These are phyloP conservation scores for Drosophila tristis DNA, from an alignment of 1,140 invertebrate genomes.

Conservation along the genomic window DNA sequence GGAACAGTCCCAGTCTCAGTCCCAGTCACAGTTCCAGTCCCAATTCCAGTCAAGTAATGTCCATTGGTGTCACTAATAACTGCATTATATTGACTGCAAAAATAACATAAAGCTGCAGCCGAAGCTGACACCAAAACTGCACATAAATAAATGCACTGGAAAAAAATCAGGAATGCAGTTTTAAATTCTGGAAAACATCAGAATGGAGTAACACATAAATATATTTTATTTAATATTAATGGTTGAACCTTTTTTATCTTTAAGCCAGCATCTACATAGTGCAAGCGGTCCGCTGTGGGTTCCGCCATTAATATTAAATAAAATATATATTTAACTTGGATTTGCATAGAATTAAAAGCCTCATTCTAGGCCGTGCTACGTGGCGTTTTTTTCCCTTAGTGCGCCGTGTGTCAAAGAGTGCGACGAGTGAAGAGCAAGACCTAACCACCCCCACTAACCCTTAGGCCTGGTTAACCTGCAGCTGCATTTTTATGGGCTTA, in stretches of 20 bases:
- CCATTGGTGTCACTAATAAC: slow-evolving; percentile 72
- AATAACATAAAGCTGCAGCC: slow-evolving; percentile 13
- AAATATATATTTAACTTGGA: too few species aligned
- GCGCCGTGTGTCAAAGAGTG: slow-evolving; percentile 7
- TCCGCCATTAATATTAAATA: too few species aligned
- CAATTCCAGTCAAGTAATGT: slow-evolving; percentile 28
- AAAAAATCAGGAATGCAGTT: too few species aligned
- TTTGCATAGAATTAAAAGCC: not conserved
- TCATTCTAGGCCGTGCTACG: too few species aligned
- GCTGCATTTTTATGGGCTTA: slow-evolving; percentile 79
- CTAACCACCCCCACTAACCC: slow-evolving; percentile 41
- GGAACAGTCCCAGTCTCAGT: slow-evolving; percentile 5
- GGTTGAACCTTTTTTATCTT: too few species aligned
- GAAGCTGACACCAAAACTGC: slow-evolving; percentile 45
- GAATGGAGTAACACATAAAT: too few species aligned
- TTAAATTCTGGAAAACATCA: too few species aligned
- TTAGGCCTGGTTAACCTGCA: slow-evolving; percentile 22
- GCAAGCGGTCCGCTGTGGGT: too few species aligned
- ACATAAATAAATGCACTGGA: too few species aligned
- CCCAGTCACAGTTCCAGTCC: not conserved
- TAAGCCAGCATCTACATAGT: too few species aligned
- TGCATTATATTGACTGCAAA: slow-evolving; percentile 74
- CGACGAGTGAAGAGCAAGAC: slow-evolving; percentile 35
- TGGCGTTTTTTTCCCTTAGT: not conserved
- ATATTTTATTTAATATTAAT: too few species aligned